Evolutionary conservation across 2,888 invertebrate genomes (phyloP).

Genomic region (Clepsis dumicolana): DNA sequence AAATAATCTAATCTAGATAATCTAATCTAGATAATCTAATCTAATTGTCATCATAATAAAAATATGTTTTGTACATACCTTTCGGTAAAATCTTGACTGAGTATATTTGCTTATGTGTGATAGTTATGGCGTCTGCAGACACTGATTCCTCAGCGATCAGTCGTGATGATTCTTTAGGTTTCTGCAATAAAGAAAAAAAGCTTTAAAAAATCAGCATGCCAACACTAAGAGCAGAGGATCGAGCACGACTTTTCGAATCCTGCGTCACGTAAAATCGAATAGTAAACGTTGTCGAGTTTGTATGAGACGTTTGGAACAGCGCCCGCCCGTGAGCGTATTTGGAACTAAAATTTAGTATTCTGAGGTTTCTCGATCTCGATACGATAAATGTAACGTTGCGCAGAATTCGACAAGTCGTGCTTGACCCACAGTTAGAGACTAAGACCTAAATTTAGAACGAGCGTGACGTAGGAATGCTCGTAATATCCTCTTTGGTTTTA

Average conservation of each 20-base stretch:
- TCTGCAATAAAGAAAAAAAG: constrained; percentile 22
- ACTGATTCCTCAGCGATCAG: constrained; percentile 32
- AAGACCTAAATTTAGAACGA: constrained; percentile 40
- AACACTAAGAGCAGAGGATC: constrained; percentile 23
- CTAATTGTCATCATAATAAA: too few relatives aligned
- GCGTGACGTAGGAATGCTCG: constrained; percentile 34
- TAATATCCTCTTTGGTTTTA: constrained; percentile 39
- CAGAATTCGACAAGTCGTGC: too few relatives aligned
- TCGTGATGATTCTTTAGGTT: constrained; percentile 14
- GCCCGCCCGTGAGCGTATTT: too few relatives aligned
- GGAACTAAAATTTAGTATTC: too few relatives aligned
- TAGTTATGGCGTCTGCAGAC: constrained; percentile 20
- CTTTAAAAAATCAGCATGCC: constrained; percentile 24
- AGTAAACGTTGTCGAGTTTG: too few relatives aligned
- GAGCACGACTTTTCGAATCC: too few relatives aligned
- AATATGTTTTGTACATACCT: constrained; percentile 41
- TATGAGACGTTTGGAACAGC: too few relatives aligned
- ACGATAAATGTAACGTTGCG: too few relatives aligned
- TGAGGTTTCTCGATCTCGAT: too few relatives aligned
- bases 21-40: too few relatives aligned
- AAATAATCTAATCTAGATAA: too few relatives aligned
- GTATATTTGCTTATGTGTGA: constrained; percentile 29
- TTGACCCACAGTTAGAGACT: constrained; percentile 30
- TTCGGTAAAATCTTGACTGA: constrained; percentile 42
- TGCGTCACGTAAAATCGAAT: too few relatives aligned